A percentile compares a stretch with the other conserved stretches of the same genome.
Evolutionary conservation across 37 sponge, comb jelly and placozoan species (phyloP).

Genomic region (Tethya wilhelma): DNA sequence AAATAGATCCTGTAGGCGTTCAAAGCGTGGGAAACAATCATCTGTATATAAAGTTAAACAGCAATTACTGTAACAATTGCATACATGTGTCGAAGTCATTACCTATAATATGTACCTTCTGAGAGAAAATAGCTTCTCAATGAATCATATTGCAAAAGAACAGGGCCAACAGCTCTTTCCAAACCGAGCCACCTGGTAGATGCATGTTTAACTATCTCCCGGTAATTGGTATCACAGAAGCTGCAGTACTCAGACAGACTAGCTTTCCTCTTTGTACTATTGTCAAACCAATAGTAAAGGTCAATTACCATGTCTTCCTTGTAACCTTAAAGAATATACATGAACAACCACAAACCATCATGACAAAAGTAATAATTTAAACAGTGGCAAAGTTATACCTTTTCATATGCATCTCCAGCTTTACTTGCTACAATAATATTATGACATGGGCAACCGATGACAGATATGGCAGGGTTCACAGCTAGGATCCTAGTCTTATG

Average conservation of each 20-base stretch:
- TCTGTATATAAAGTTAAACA: conserved; percentile 9
- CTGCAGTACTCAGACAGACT: conserved; percentile 35
- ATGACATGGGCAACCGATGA: neutral
- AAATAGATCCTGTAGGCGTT: conserved; percentile 16
- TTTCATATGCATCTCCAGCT: conserved; percentile 36
- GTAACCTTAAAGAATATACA: conserved; percentile 2
- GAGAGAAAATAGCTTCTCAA: conserved; percentile 46
- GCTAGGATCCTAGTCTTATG: conserved; percentile 45
- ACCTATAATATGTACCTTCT: conserved; percentile 15
- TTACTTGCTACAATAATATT: conserved; percentile 33
- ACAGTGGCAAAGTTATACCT: too few relatives aligned
- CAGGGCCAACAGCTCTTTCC: conserved; percentile 28
- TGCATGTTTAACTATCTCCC: conserved; percentile 57
- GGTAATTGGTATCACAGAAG: conserved; percentile 38
- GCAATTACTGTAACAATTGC: neutral
- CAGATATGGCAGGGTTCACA: conserved; percentile 10
- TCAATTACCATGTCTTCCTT: conserved; percentile 49
- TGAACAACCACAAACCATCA: neutral
- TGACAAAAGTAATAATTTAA: neutral
- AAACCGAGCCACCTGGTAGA: conserved; percentile 48
- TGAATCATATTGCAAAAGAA: conserved; percentile 42
- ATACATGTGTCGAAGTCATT: too few relatives aligned
- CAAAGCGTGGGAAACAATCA: conserved; percentile 4
- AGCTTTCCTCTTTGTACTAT: conserved; percentile 54
- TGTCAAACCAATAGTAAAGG: conserved; percentile 51